Percentiles rank a stretch among this genome's conserved stretches.
These are phyloP conservation scores for Leucopsar rothschildi DNA, from an alignment of 2,113 vertebrate species.

Conservation along the genomic window DNA sequence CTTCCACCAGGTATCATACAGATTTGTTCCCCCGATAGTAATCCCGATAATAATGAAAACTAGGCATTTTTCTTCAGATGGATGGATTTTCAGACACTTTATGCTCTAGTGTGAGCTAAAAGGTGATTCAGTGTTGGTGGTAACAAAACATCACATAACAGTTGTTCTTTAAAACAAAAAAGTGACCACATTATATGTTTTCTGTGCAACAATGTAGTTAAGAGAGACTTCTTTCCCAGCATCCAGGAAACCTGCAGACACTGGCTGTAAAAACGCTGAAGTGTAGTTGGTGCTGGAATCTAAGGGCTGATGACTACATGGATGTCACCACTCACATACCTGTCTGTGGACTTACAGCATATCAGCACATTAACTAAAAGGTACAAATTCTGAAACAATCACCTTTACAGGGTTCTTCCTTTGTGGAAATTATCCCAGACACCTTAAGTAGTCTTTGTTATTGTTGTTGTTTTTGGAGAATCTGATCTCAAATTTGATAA, in stretches of 20 bases:
- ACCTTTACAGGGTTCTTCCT: not conserved
- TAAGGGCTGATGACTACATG: not conserved
- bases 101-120: not conserved
- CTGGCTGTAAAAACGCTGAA: not conserved
- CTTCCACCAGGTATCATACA: not conserved
- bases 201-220: not conserved
- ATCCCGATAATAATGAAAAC: not conserved
- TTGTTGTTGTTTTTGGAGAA: not conserved
- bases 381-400: not conserved
- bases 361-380: not conserved
- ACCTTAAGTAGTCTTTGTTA: not conserved
- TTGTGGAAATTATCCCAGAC: not conserved
- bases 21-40: not conserved
- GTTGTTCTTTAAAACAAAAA: not conserved
- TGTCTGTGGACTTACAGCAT: not conserved
- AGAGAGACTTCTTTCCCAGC: not conserved
- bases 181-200: not conserved
- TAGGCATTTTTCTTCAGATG: not conserved
- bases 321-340: not conserved
- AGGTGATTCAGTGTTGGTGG: not conserved
- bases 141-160: not conserved
- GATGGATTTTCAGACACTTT: not conserved
- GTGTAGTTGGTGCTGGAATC: not conserved
- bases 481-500: not conserved
- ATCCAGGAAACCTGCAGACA: not conserved